phyloP scores from a whole-genome alignment of 2,113 vertebrate genomes.

The Callithrix jacchus region DNA sequence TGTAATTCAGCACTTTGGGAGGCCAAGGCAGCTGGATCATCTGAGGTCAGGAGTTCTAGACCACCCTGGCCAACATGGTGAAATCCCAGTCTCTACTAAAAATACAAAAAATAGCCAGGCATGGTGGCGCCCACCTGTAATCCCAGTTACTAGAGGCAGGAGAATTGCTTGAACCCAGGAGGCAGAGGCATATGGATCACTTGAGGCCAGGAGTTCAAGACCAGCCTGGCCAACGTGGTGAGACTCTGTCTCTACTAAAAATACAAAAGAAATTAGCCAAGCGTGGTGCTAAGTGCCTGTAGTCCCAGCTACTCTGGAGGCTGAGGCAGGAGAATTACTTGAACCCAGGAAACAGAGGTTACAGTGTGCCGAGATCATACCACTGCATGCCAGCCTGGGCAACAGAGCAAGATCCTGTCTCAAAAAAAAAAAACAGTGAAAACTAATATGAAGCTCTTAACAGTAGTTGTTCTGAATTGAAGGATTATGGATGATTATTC shows the following conservation, averaged over 20 bases:
- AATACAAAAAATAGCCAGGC: no score
- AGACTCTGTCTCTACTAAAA: background rate
- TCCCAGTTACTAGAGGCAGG: no score
- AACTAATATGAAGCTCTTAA: background rate
- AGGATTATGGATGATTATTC: background rate
- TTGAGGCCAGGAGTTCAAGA: background rate
- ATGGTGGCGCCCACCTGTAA: no score
- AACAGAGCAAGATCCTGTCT: background rate
- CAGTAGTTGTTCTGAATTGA: background rate
- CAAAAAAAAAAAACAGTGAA: background rate
- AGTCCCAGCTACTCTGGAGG: background rate
- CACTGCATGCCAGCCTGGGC: background rate
- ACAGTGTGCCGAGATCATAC: background rate
- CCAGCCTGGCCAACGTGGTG: background rate
- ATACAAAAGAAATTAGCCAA: background rate
- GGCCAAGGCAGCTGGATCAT: no score
- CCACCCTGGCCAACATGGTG: no score
- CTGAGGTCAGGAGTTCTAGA: no score
- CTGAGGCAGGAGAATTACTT: background rate
- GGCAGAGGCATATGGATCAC: background rate
- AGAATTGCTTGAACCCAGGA: no score
- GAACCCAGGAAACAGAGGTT: background rate
- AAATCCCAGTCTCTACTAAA: no score
- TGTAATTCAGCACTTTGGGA: no score
- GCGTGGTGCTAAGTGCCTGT: no score